Base-by-base conservation (phyloP, 2,797 vertebrate species). In the Hipposideros larvatus region DNA sequence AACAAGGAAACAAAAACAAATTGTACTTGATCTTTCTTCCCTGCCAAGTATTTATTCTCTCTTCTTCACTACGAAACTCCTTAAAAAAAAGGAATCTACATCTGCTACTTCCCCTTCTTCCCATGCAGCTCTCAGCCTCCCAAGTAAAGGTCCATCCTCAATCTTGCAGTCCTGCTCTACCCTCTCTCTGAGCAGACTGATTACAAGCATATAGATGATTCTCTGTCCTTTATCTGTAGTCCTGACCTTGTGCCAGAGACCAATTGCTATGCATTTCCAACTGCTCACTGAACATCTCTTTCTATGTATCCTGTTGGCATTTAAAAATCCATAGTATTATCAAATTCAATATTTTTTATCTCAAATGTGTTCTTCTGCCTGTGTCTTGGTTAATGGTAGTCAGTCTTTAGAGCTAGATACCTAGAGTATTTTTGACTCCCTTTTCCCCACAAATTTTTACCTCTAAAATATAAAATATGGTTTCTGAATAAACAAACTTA, bases 91-190 rank as follows among this genome's bases (percentile, higher is more conserved):
- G 0, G 59, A 48, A 19, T 22, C 37, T 57, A n/a, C 5, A 31
- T 9, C 61, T 74, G 2, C 28, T 94, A 1, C 14, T 57, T 55
- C 43, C 2, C 3, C 3, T 66, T 21, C 24, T 18, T 66, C 4
- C 43, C 26, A 4, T 24, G 0, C 2, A 43, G 10, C 46, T 53
- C 11, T 43, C 37, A 26, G 11, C 21, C 18, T 22, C 16, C 2
- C 15, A 51, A n/a, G 18, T 55, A 55, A 95, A 16, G 55, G 4
- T 4, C 37, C 16, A 41, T 6, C 4, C 1, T 48, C 31, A 6
- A 21, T 1, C 6, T 28, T 1, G 10, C 6, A 15, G 11, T 21
- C 6, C 26, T 28, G 15, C 10, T 46, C 22, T 15, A 4, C 1
- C 1, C 7, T 55, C 28, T 77, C 9, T 85, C 31, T 51, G 10